Evolutionary conservation across 1,140 invertebrate genomes (phyloP).

Genomic region (Samia ricini): DNA sequence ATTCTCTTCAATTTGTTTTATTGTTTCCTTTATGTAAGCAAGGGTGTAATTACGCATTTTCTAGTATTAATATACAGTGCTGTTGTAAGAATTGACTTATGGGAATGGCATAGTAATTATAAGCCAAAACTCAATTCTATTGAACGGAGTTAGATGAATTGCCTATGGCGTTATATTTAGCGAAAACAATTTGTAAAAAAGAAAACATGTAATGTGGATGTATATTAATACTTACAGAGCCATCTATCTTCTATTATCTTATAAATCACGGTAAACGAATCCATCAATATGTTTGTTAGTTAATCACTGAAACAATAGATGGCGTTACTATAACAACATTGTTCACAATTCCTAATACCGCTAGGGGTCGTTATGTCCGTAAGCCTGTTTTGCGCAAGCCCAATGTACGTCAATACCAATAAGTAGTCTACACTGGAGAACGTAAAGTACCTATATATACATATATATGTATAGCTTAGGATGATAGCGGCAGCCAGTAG

Average conservation of each 20-base stretch:
- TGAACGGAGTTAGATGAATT: no score
- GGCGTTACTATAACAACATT: slow-evolving; percentile 12
- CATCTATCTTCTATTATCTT: not conserved
- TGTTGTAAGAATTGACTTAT: no score
- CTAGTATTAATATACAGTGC: no score
- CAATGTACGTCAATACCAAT: slow-evolving; percentile 70
- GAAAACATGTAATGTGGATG: no score
- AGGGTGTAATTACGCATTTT: no score
- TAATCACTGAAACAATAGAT: slow-evolving; percentile 6
- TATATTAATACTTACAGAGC: not conserved
- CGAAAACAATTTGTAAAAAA: no score
- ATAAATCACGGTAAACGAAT: not conserved
- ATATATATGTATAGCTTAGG: slow-evolving; percentile 55
- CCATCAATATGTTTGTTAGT: not conserved
- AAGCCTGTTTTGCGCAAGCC: slow-evolving; percentile 44
- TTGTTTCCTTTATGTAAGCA: no score
- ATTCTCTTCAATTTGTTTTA: no score
- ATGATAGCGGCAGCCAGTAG: slow-evolving; percentile 59
- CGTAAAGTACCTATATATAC: slow-evolving; percentile 38
- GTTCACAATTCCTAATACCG: not conserved
- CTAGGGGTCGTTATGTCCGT: not conserved
- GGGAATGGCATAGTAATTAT: no score
- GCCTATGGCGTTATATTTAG: no score
- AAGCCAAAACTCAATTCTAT: no score
- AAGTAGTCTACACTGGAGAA: slow-evolving; percentile 55